Conservation (phyloP, 2,888 invertebrate genomes). For the Prenolepis imparis region DNA sequence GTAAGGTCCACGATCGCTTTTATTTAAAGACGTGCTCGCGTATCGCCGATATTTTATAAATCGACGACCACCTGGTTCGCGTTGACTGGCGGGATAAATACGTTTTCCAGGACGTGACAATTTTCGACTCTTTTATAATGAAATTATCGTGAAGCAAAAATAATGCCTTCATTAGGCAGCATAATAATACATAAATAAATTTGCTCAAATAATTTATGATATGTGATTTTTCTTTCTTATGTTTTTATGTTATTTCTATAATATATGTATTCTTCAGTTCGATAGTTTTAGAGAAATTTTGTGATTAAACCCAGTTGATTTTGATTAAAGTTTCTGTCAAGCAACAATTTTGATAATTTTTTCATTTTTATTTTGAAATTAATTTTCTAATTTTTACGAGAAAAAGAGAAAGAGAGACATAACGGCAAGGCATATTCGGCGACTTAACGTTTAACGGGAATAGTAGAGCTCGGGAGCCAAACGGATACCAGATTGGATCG, state of each 20-base stretch:
- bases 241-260: no score
- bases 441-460: constrained; percentile 73
- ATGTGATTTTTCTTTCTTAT: not conserved
- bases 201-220: not conserved
- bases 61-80: not conserved
- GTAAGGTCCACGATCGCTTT: not conserved
- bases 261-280: not conserved
- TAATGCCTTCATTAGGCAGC: not conserved
- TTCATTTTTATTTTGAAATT: not conserved
- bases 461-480: constrained; percentile 58
- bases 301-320: not conserved
- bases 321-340: not conserved
- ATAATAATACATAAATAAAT: not conserved
- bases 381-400: not conserved
- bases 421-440: constrained; percentile 65
- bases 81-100: not conserved
- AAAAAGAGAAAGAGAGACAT: not conserved
- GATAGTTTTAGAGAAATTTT: not conserved
- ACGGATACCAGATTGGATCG: constrained; percentile 72
- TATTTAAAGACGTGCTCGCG: constrained; percentile 2
- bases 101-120: not conserved
- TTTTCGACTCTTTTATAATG: not conserved
- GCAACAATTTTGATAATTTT: no score
- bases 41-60: not conserved
- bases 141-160: not conserved